These are phyloP conservation scores for Merluccius polli DNA, from an alignment of 2,797 vertebrate genomes.

Conservation along the genomic window DNA sequence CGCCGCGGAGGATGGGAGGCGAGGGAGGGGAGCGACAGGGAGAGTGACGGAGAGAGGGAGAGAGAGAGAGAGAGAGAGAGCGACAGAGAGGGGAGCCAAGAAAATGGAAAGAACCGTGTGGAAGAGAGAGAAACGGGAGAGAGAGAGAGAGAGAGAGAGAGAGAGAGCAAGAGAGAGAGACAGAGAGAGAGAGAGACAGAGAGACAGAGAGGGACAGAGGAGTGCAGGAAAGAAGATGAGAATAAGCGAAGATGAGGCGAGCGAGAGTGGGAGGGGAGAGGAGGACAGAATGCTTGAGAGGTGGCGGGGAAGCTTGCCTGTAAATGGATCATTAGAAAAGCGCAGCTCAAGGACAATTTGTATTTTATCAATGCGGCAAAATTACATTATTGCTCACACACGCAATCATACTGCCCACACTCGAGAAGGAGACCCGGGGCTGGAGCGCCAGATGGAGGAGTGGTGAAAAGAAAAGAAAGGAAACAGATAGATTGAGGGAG, in stretches of 20 bases:
- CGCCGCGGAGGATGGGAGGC: slow-evolving; percentile 63
- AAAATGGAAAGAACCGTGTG: neutral
- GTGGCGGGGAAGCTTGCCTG: slow-evolving; percentile 93
- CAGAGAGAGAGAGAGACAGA: neutral
- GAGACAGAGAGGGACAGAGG: neutral
- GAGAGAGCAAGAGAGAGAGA: neutral
- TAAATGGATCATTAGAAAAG: slow-evolving; percentile 99
- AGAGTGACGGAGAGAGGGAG: slow-evolving; percentile 21
- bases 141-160: neutral
- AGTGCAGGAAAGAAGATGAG: neutral
- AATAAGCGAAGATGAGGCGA: neutral
- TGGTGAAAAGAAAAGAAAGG: slow-evolving; percentile 22
- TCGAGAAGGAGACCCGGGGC: slow-evolving; percentile 69
- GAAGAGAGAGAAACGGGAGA: neutral
- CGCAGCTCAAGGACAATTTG: slow-evolving; percentile 99
- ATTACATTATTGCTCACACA: slow-evolving; percentile 98
- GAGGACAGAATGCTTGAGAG: slow-evolving; percentile 83
- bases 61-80: slow-evolving; percentile 4
- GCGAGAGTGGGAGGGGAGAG: slow-evolving; percentile 32
- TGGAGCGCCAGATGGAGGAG: slow-evolving; percentile 28
- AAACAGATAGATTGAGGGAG: slow-evolving; percentile 31
- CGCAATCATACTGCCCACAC: slow-evolving; percentile 99
- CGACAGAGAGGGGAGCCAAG: neutral
- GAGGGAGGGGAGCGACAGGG: slow-evolving; percentile 26
- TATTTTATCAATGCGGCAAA: slow-evolving; percentile 99